phyloP scores from a whole-genome alignment of 2,797 vertebrate genomes.

The Eulemur albifrons region DNA sequence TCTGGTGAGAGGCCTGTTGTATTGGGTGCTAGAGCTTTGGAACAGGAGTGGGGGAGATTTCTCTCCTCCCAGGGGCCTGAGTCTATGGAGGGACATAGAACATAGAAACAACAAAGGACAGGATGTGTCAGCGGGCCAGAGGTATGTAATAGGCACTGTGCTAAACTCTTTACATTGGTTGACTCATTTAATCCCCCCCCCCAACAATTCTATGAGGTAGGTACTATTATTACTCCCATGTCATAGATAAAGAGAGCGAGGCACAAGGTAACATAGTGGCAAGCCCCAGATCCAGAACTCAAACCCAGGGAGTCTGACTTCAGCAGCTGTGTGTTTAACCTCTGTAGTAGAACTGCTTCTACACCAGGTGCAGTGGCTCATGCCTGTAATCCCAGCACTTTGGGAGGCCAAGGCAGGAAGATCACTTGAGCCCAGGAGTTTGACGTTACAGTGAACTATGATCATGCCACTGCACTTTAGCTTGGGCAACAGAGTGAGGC shows the following conservation, averaged over 20 bases:
- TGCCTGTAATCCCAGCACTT: neutral
- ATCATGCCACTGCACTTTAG: neutral
- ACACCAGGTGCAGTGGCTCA: neutral
- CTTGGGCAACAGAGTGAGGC: neutral
- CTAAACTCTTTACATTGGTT: neutral
- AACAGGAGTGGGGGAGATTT: neutral
- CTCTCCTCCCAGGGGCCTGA: neutral
- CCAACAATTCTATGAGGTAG: neutral
- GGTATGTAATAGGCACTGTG: neutral
- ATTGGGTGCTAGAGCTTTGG: neutral
- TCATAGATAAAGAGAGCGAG: neutral
- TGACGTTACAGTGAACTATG: neutral
- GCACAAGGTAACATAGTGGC: neutral
- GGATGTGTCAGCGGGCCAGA: neutral
- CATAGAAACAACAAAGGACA: neutral
- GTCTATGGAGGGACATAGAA: neutral
- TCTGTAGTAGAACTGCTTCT: constrained; percentile 7
- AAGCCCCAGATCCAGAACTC: neutral
- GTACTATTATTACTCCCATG: neutral
- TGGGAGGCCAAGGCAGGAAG: neutral
- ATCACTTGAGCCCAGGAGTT: neutral
- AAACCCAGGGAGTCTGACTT: neutral
- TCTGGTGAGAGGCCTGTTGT: neutral
- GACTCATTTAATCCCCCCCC: neutral
- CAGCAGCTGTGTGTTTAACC: neutral